Base-by-base conservation (phyloP, 2,113 vertebrate genomes). In the Psittacara wagleri region DNA sequence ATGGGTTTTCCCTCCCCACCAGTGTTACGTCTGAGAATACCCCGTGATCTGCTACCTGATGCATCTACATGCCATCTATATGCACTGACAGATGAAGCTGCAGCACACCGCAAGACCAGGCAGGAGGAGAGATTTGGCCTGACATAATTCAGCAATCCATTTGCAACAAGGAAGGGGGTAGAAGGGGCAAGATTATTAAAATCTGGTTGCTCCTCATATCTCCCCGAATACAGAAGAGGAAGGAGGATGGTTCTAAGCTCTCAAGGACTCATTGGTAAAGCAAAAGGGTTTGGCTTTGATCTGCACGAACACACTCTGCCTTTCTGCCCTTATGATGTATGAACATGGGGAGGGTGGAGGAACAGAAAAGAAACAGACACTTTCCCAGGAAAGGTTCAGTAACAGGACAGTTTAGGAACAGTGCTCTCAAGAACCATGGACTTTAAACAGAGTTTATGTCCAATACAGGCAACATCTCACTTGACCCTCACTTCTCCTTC, bases 61-160 rank as follows among this genome's bases (percentile, higher is more conserved):
- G 22, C 23, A 11, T 0, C 7, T 3, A 46, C 2, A 1, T 3
- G 18, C 35, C 0, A 1, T 6, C 46, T 37, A n/a, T 20, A 12
- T 10, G 52, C 57, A 17, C 43, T 6, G 8, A 61, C 80, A 22
- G 9, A 11, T 46, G 52, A 24, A 70, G 43, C 31, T 51, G 29
- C 48, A 25, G 39, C 35, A 15, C 0, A 0, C 18, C 28, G 51
- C 15, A 3, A 17, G 23, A 28, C 25, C 15, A 10, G 24, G 31
- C 18, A n/a, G 72, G 27, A 39, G 23, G 16, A 37, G 18, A 28
- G 25, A 46, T 15, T 41, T 63, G 28, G n/a, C 64, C 31, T 4
- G 7, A 20, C 0, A 1, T 8, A 19, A 52, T 13, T 43, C 76
- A 27, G 52, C 31, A 4, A n/a, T 7, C 13, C 5, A 5, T 31